Conservation (phyloP, 2,797 vertebrate genomes). For the Moxostoma hubbsi region DNA sequence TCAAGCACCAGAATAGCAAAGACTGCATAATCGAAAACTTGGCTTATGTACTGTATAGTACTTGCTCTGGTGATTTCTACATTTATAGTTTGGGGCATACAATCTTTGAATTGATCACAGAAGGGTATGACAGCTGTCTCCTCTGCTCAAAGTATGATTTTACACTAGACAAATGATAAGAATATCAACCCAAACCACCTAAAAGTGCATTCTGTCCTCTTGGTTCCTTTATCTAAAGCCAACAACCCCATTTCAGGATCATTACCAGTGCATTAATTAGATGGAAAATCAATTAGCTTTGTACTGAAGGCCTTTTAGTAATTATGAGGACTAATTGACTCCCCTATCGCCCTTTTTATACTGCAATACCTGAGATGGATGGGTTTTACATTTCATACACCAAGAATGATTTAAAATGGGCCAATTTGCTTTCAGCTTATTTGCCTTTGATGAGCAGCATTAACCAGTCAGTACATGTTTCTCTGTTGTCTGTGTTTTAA, state of each 20-base stretch:
- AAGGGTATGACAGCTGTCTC: slow-evolving; percentile 16
- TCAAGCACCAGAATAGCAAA: background rate
- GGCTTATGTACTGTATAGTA: no score
- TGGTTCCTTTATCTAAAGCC: slow-evolving; percentile 10
- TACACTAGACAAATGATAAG: background rate
- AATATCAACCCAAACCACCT: background rate
- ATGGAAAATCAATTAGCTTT: slow-evolving; percentile 57
- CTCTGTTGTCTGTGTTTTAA: slow-evolving; percentile 11
- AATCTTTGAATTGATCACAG: slow-evolving; percentile 26
- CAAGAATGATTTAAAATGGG: slow-evolving; percentile 17
- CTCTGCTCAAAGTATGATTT: background rate
- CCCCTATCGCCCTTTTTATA: slow-evolving; percentile 14
- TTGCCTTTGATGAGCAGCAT: slow-evolving; percentile 8
- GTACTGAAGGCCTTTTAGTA: slow-evolving; percentile 56
- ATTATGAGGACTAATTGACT: slow-evolving; percentile 49
- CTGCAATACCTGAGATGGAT: slow-evolving; percentile 31
- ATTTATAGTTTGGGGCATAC: slow-evolving; percentile 14
- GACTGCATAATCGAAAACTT: background rate
- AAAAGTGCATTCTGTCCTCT: slow-evolving; percentile 8
- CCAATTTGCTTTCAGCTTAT: slow-evolving; percentile 12
- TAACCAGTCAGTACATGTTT: background rate
- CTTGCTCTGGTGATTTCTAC: background rate
- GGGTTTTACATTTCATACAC: slow-evolving; percentile 16
- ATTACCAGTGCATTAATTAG: slow-evolving; percentile 51
- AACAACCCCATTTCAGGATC: slow-evolving; percentile 40